Conservation (phyloP, 2,797 vertebrate genomes). For the Echeneis naucrates region DNA sequence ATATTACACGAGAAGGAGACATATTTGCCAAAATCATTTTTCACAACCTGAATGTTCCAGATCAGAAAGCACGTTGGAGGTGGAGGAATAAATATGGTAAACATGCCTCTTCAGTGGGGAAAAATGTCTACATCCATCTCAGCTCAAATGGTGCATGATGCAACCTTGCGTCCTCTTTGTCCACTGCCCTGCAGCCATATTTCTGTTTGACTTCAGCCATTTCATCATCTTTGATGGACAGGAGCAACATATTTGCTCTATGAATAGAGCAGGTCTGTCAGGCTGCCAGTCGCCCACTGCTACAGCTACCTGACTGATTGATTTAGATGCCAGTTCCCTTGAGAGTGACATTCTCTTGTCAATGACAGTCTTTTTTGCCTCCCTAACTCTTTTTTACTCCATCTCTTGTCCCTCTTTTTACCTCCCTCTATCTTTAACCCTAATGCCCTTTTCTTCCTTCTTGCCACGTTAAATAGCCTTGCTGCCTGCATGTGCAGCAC, state of each 20-base stretch:
- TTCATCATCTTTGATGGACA: constrained; percentile 72
- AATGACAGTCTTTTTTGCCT: constrained; percentile 33
- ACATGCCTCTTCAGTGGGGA: not conserved
- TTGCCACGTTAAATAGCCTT: constrained; percentile 29
- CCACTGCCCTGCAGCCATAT: constrained; percentile 44
- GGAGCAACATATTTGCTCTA: constrained; percentile 57
- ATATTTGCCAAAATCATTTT: not conserved
- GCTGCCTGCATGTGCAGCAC: constrained; percentile 21
- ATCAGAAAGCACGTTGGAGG: not conserved
- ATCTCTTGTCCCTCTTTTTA: constrained; percentile 1
- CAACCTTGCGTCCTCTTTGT: constrained; percentile 52
- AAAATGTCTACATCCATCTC: constrained; percentile 19
- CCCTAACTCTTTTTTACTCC: not conserved
- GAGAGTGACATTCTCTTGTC: constrained; percentile 58
- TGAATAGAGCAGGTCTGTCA: constrained; percentile 67
- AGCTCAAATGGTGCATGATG: constrained; percentile 33
- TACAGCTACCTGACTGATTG: constrained; percentile 61
- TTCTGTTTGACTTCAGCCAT: constrained; percentile 48
- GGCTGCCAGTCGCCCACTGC: constrained; percentile 62
- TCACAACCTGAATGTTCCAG: not conserved
- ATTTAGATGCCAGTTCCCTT: constrained; percentile 65
- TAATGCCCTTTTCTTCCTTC: constrained; percentile 5
- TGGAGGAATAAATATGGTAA: constrained; percentile 11
- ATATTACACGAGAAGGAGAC: not conserved
- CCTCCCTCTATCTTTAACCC: constrained; percentile 16